Evolutionary conservation across 2,888 invertebrate genomes (phyloP).

Genomic region (Pocota personata): DNA sequence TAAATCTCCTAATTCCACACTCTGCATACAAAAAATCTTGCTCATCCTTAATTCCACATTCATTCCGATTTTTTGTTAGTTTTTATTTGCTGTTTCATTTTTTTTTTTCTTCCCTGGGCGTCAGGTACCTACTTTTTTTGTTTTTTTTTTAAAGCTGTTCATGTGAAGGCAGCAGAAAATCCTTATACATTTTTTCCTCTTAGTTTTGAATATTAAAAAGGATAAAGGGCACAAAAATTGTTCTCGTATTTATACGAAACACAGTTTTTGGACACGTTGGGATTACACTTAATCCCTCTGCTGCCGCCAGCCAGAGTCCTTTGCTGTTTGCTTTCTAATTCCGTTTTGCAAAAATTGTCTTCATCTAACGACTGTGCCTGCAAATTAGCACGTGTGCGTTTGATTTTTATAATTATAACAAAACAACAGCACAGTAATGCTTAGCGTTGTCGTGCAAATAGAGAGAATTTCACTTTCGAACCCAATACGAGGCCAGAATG

Average conservation of each 20-base stretch:
- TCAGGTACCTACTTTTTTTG: slow-evolving; percentile 41
- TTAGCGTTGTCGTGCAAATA: neutral
- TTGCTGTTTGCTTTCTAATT: slow-evolving; percentile 49
- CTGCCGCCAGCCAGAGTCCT: neutral
- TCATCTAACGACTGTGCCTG: slow-evolving; percentile 6
- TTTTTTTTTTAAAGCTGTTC: slow-evolving; percentile 8
- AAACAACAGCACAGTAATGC: neutral
- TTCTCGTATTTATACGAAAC: slow-evolving; percentile 43
- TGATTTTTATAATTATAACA: slow-evolving; percentile 48
- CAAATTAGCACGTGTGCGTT: slow-evolving; percentile 67
- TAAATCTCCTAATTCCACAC: slow-evolving; percentile 64
- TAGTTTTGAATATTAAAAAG: slow-evolving; percentile 71
- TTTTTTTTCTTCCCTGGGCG: slow-evolving; percentile 41
- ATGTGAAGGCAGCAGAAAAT: slow-evolving; percentile 43
- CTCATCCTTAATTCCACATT: slow-evolving; percentile 64
- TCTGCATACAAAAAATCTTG: slow-evolving; percentile 36
- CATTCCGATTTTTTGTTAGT: slow-evolving; percentile 42
- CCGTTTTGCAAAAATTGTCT: slow-evolving; percentile 23
- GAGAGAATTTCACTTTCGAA: slow-evolving; percentile 46
- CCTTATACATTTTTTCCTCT: slow-evolving; percentile 26
- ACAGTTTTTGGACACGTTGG: slow-evolving; percentile 66
- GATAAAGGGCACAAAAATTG: slow-evolving; percentile 62
- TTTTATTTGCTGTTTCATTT: slow-evolving; percentile 12
- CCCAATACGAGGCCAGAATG: slow-evolving; percentile 50
- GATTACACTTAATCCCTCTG: slow-evolving; percentile 58